Base-by-base conservation (phyloP, 2,888 invertebrate genomes). In the Eristalis intricaria region DNA sequence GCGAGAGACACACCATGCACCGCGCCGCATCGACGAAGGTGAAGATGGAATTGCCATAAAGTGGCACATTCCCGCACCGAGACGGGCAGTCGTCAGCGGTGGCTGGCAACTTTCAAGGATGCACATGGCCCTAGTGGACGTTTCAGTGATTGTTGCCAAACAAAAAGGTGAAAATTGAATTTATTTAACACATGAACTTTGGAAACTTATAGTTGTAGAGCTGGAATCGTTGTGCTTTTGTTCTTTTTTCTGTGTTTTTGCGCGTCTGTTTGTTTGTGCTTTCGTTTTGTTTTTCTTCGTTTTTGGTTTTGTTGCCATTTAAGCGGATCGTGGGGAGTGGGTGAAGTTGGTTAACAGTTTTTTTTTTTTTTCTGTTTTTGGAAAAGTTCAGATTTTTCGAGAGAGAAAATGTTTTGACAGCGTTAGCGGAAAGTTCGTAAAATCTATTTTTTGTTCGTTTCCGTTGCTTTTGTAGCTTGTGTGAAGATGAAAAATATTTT, bases 101-200 rank as follows among this genome's bases (percentile, higher is more conserved):
- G 40, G 50, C 75, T 50, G 50, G 43, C 23, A 66, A 40, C 23
- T 61, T 60, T 61, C 79, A 84, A 69, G 79, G 77, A 83, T 68
- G 43, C 74, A 84, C 69, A 78, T 84, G 68, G 69, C 64, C 74
- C 68, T 63, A 63, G 43, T n/a, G 69, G 38, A 38, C 40, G 65
- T 69, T 79, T 69, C 63, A 15, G 8, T 64, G 65, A 69, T 84
- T 84, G 74, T 84, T 78, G 63, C 64, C 84, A 64, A 78, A 78
- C 78, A 83, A 84, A 79, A 66, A 84, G 84, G 84, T 85, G 84
- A 80, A 76, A 80, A 85, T 85, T 85, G 84, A 85, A 85, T 85
- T 85, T 85, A 85, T 85, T 84, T 84, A 80, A 76, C 84, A 81
- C 80, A 63, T 66, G 66, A 81, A 85, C 84, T 85, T 76, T 63